These are phyloP conservation scores for Pyrocoelia pectoralis DNA, from an alignment of 2,888 invertebrate species.

Conservation along the genomic window DNA sequence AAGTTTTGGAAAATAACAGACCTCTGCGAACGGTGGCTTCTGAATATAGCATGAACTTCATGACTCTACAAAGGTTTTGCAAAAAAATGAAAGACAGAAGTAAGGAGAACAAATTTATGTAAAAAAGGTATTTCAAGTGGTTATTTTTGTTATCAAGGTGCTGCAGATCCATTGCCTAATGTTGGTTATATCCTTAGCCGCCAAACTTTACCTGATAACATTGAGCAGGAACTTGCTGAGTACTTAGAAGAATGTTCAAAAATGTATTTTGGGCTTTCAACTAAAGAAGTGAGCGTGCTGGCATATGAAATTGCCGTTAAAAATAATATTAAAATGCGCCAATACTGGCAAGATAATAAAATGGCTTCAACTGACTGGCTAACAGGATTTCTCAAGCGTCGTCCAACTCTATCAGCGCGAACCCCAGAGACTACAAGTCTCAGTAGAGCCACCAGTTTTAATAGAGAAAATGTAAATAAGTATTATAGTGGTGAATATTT, in stretches of 20 bases:
- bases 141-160: no score
- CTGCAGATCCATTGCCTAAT: neutral
- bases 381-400: conserved; percentile 42
- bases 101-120: neutral
- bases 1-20: neutral
- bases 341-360: conserved; percentile 36
- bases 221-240: neutral
- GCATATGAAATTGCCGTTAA: conserved; percentile 40
- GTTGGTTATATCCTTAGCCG: neutral
- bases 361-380: conserved; percentile 45
- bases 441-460: conserved; percentile 44
- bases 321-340: conserved; percentile 35
- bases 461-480: conserved; percentile 39
- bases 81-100: neutral
- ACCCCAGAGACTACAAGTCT: conserved; percentile 46
- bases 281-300: conserved; percentile 37
- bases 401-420: conserved; percentile 40
- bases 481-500: no score
- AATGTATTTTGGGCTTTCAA: conserved; percentile 33
- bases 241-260: neutral
- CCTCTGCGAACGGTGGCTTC: neutral
- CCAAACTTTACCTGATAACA: neutral
- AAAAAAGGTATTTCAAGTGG: no score
- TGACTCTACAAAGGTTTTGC: neutral
- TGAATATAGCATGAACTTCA: neutral